Evolutionary conservation across 1,140 invertebrate genomes (phyloP), one percentile per base, ranked within the genome.

Genomic region (Oppia nitens): DNA sequence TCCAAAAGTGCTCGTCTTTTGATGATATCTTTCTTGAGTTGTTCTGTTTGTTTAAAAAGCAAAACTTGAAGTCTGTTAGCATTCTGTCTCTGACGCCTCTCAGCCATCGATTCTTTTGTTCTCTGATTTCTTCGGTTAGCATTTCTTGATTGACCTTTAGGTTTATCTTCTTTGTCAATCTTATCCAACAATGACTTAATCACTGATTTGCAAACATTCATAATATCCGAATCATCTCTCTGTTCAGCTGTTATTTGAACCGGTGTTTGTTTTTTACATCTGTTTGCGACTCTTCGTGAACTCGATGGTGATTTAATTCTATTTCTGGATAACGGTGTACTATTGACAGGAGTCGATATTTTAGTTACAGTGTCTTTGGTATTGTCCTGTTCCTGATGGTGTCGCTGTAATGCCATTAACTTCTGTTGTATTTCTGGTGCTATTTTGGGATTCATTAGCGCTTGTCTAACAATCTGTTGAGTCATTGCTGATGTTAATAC

Each of bases 351-450:
- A 24, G 20, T 20, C n/a, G 17, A 50, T 17, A 4, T 47, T 47
- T 4, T 4, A 48, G 6, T 20, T 14, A 2, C 3, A 14, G 40
- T 4, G n/a, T 57, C 21, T 23, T 21, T 12, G 2, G 28, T 28
- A 54, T 48, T 28, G 12, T 23, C 25, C 29, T 57, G 23, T 53
- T 51, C 25, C 48, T 87, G 85, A 64, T 88, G 85, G 66, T 90
- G 87, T 28, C 84, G 78, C 69, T 91, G 88, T 61, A 91, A 75
- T 63, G 87, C 85, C 2, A 92, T 73, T 23, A 94, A 69, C 68
- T 93, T 93, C 63, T 92, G 88, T 70, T 93, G 87, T 51, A 93
- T 87, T 71, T 93, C 89, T 1, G 89, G 88, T 70, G 88, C 87
- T 14, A 92, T 73, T 69, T 90, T 89, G 49, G 72, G 72, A 56